Conservation (phyloP, 1,140 invertebrate species). For the Trypoxylus dichotomus region DNA sequence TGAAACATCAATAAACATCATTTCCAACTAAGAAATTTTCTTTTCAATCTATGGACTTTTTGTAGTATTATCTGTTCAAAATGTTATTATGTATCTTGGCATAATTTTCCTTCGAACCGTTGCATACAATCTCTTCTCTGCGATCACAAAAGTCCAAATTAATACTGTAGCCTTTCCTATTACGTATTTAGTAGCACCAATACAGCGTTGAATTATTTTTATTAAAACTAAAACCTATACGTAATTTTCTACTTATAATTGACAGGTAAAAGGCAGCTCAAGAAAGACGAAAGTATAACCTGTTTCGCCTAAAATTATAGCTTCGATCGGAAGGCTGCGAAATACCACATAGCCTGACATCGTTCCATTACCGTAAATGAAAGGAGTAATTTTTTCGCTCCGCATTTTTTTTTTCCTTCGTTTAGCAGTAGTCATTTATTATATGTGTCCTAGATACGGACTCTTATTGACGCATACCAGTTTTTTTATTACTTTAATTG, state of each 20-base stretch:
- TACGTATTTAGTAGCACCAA: neutral
- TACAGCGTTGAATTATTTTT: neutral
- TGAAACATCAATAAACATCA: too few relatives aligned
- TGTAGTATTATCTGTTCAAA: too few relatives aligned
- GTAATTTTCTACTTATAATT: conserved; percentile 14
- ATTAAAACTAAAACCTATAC: neutral
- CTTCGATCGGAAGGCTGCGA: conserved; percentile 6
- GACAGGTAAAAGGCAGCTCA: neutral
- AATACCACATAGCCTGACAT: conserved; percentile 1
- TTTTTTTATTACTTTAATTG: conserved; percentile 22
- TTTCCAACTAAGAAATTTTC: too few relatives aligned
- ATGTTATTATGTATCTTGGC: too few relatives aligned
- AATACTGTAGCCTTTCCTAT: neutral
- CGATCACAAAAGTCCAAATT: too few relatives aligned
- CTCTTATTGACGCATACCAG: conserved; percentile 13
- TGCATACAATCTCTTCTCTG: too few relatives aligned
- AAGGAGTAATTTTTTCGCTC: neutral
- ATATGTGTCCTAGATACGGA: conserved; percentile 12
- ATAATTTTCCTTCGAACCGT: too few relatives aligned
- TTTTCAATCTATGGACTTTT: too few relatives aligned
- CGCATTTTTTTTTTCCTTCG: neutral
- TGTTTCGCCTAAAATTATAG: conserved; percentile 1
- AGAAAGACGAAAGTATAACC: conserved; percentile 21
- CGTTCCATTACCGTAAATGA: conserved; percentile 17
- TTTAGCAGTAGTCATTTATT: neutral